Conservation (phyloP, 2,888 invertebrate species). For the Acronicta psi region DNA sequence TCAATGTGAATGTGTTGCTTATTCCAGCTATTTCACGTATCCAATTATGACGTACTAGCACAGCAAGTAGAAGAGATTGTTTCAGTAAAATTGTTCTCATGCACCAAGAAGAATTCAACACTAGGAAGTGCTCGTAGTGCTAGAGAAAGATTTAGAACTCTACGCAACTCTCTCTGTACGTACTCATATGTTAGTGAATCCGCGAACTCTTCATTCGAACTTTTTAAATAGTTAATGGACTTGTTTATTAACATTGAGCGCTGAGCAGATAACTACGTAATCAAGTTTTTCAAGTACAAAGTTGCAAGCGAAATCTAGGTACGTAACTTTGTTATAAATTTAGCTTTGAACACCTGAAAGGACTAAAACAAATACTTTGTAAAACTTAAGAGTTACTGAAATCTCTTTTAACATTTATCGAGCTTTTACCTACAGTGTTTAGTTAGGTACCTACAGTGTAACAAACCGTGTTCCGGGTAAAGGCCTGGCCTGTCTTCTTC, state of each 20-base stretch:
- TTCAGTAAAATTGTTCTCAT: background rate
- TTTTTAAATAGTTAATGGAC: conserved; percentile 47
- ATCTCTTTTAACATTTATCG: too few relatives aligned
- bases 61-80: too few relatives aligned
- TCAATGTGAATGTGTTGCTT: conserved; percentile 14
- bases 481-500: too few relatives aligned
- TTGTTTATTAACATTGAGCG: conserved; percentile 30
- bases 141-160: conserved; percentile 29
- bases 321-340: background rate
- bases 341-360: background rate
- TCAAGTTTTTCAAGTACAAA: conserved; percentile 31
- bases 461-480: too few relatives aligned
- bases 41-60: background rate
- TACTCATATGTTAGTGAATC: conserved; percentile 34
- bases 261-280: conserved; percentile 17
- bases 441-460: too few relatives aligned
- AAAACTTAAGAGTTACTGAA: too few relatives aligned
- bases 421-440: too few relatives aligned
- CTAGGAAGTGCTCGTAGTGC: background rate
- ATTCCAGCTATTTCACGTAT: background rate
- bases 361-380: background rate
- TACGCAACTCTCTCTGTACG: conserved; percentile 21
- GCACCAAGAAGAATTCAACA: background rate
- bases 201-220: conserved; percentile 39
- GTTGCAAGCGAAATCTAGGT: conserved; percentile 1